Evolutionary conservation across 2,888 invertebrate genomes (phyloP), one percentile per base, ranked within the genome.

Genomic region (Chrysolina oricalcia): DNA sequence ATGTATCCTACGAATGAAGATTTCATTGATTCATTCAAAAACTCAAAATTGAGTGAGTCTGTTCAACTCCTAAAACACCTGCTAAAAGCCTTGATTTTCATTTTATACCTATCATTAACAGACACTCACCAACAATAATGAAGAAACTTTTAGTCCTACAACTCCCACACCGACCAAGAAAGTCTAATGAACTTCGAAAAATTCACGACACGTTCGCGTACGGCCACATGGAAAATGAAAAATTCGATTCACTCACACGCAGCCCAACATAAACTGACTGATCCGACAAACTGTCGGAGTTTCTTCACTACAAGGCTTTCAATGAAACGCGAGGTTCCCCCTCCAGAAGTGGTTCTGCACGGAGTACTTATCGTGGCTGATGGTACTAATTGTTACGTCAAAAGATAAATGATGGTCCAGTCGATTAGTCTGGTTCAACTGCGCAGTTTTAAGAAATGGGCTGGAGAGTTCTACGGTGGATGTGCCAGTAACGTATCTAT

Each of bases 251-350:
- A 81, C 82, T 79, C 82, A 79, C 73, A 74, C 80, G 79, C 81
- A 80, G 81, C 81, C 82, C 82, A 83, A 82, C 81, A 81, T 81
- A 81, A 82, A 84, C 83, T 84, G 82, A 75, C 64, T 41, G 63
- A 62, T 59, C 23, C 70, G 9, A 50, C 63, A 59, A 70, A 73
- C 81, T 78, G 81, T 81, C 83, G 81, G 76, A 80, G 50, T 81
- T 81, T 81, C 81, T 79, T 81, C 78, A 75, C 79, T 81, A 81
- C 81, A 81, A 78, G 75, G 82, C 81, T 82, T 83, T 83, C 84
- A 84, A 82, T 85, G 83, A 84, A 85, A 82, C 80, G 69, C 50
- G 41, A 43, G 43, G 50, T 73, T 23, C 73, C 73, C 82, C 82
- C 80, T 75, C 78, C 65, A 63, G 27, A 46, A 72, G 50, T 46